A percentile compares a stretch with the other conserved stretches of the same genome.
Evolutionary conservation across 2,797 vertebrate species (phyloP).

Genomic region (Falco novaeseelandiae): DNA sequence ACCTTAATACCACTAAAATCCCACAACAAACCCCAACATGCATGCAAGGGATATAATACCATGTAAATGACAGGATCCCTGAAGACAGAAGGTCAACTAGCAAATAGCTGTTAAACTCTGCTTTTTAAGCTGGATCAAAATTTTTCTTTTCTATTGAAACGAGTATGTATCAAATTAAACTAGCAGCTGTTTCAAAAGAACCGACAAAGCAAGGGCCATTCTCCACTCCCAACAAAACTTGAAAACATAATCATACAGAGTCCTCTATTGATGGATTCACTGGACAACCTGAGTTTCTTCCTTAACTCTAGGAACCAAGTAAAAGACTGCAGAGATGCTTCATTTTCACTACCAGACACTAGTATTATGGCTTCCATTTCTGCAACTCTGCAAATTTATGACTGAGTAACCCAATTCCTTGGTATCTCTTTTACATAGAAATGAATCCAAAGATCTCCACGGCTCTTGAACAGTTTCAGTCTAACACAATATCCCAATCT

Average conservation of each 20-base stretch:
- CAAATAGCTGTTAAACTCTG: background rate
- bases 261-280: fast-evolving
- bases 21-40: background rate
- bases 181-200: background rate
- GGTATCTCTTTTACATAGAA: background rate
- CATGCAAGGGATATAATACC: background rate
- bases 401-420: background rate
- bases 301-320: background rate
- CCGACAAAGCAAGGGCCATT: background rate
- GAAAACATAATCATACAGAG: background rate
- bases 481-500: background rate
- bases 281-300: background rate
- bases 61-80: background rate
- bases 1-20: constrained; percentile 26
- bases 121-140: background rate
- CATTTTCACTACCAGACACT: background rate
- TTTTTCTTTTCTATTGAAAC: background rate
- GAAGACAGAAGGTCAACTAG: background rate
- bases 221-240: background rate
- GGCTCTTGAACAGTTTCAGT: background rate
- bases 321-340: background rate
- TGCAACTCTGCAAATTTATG: background rate
- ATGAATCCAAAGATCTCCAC: background rate
- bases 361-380: background rate
- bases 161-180: background rate